Evolutionary conservation across 2,888 invertebrate genomes (phyloP), one percentile per base, ranked within the genome.

Genomic region (Nymphalis urticae): DNA sequence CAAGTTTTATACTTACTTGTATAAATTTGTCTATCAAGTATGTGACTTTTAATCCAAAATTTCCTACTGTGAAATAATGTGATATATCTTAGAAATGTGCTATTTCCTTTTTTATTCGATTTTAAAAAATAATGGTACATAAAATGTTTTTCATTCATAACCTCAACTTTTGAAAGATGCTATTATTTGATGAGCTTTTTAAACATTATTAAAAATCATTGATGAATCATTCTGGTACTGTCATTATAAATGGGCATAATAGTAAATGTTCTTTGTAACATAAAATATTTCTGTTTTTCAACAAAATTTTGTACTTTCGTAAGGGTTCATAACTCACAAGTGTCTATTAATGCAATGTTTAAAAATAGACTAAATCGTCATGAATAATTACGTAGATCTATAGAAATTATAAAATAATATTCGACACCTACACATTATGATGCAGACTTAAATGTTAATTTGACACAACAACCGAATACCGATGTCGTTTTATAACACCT

Each of bases 351-450:
- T 50, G 54, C 59, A 64, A 66, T 62, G 58, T 68, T 66, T 66
- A 66, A 72, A 72, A 70, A 73, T 70, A 72, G 65, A 69, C 48
- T 66, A 70, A 74, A 70, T 65, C 70, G 66, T 73, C 70, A 72
- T 62, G 58, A 68, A 69, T 73, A 59, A 65, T 69, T 66, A 70
- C 61, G 62, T 67, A 73, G 62, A 72, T 69, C 58, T 61, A 69
- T 66, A 71, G 69, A 70, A 73, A 69, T 74, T 70, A 73, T 70
- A 72, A 69, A 72, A 70, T 72, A 73, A 72, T 72, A 70, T 73
- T 71, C 62, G 71, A 80, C 82, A 78, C 82, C 82, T 81, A 82
- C 82, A 81, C 80, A 76, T 74, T 79, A 81, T 79, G 79, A 80
- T 80, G 79, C 80, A 77, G 75, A 78, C 78, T 77, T 72, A 76